These are phyloP conservation scores for Drosophila stalkeri DNA, from an alignment of 2,888 invertebrate genomes.

Conservation along the genomic window DNA sequence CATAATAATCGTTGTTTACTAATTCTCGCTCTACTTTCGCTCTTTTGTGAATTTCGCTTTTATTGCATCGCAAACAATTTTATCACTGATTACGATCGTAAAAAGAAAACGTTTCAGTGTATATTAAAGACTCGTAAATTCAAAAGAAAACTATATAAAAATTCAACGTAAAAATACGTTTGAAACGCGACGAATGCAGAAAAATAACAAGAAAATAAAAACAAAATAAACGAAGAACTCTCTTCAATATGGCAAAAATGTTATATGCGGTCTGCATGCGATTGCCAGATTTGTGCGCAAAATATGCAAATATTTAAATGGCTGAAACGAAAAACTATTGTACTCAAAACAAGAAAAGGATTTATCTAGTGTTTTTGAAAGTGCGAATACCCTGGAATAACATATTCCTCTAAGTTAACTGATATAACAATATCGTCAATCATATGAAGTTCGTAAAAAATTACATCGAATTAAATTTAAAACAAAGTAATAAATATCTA, in stretches of 20 bases:
- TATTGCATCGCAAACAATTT: slow-evolving; percentile 21
- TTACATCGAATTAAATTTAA: background rate
- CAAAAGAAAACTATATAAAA: slow-evolving; percentile 7
- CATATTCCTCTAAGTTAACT: too few relatives aligned
- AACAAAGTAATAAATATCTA: background rate
- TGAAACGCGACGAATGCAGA: slow-evolving; percentile 31
- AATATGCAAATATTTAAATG: slow-evolving; percentile 64
- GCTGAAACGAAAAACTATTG: slow-evolving; percentile 34
- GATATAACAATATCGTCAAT: too few relatives aligned
- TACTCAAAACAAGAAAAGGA: slow-evolving; percentile 13
- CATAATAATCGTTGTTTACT: background rate
- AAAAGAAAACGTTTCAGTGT: slow-evolving; percentile 25
- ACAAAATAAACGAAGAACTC: slow-evolving; percentile 17
- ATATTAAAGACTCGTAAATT: slow-evolving; percentile 28
- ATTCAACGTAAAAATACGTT: slow-evolving; percentile 29
- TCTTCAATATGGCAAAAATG: slow-evolving; percentile 15
- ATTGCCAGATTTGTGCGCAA: slow-evolving; percentile 56
- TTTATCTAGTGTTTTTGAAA: background rate
- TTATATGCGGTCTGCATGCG: slow-evolving; percentile 60
- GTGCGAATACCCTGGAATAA: background rate
- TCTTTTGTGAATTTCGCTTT: slow-evolving; percentile 6
- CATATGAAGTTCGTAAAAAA: background rate
- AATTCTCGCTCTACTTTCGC: background rate
- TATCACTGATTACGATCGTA: slow-evolving; percentile 35
- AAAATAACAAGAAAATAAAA: slow-evolving; percentile 1